Conservation (phyloP, 2,888 invertebrate species). For the Sycophila texana region DNA sequence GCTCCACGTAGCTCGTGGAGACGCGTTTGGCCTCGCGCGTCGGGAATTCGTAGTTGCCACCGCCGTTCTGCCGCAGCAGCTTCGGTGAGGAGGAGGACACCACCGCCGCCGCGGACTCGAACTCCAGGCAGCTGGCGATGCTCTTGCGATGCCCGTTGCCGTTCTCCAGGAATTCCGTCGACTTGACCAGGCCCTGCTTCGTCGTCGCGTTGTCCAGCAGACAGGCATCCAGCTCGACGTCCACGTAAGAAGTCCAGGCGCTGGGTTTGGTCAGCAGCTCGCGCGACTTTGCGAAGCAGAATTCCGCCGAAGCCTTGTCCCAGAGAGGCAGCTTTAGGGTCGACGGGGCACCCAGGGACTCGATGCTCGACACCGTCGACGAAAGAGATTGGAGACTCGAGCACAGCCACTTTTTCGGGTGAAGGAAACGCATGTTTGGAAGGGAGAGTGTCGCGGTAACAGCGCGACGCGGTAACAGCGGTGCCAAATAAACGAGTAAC, state of each 20-base stretch:
- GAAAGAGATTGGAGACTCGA: constrained; percentile 75
- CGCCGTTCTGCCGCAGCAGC: constrained; percentile 63
- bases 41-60: constrained; percentile 65
- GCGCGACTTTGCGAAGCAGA: constrained; percentile 84
- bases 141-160: constrained; percentile 62
- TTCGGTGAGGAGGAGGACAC: constrained; percentile 21
- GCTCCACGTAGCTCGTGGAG: constrained; percentile 72
- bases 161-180: constrained; percentile 70
- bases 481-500: constrained; percentile 44
- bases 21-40: constrained; percentile 67
- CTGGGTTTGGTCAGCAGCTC: constrained; percentile 81
- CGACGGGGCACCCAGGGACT: constrained; percentile 75
- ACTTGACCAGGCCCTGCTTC: constrained; percentile 69
- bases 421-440: constrained; percentile 29
- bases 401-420: constrained; percentile 71
- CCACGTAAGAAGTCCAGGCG: constrained; percentile 72
- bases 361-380: constrained; percentile 75
- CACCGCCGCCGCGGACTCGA: constrained; percentile 30
- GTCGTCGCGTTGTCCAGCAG: constrained; percentile 65
- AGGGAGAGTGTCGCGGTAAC: constrained; percentile 15
- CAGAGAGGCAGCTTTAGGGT: constrained; percentile 80
- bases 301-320: constrained; percentile 85
- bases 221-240: constrained; percentile 69
- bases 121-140: constrained; percentile 60
- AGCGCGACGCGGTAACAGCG: constrained; percentile 40